Evolutionary conservation across 2,797 vertebrate species (phyloP), one percentile per base, ranked within the genome.

Genomic region (Pelobates cultripes): DNA sequence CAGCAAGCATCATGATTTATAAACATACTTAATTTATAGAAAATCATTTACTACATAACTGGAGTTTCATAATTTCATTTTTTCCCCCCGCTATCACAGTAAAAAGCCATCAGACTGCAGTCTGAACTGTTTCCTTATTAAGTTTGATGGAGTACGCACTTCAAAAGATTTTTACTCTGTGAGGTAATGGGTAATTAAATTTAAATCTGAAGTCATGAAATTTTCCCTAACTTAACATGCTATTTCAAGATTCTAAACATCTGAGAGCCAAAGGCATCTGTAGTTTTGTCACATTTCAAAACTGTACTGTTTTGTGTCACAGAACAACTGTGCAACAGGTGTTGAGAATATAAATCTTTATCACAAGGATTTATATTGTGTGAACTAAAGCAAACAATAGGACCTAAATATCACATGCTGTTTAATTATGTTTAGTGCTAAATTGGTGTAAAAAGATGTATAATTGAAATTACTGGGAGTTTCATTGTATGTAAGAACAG

Each of bases 181-280:
- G 80, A 77, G 73, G 80, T 82, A 82, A 82, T 82, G 80, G 73
- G 73, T 76, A 72, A 82, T 71, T 82, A 70, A 45, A 76, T 53
- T 66, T 71, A 66, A 68, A 82, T 82, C 57, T 72, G 68, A 72
- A 81, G 60, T 66, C 61, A 51, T 57, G 80, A 75, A 75, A 70
- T 51, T 28, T 12, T 68, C 28, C 63, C 17, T 51, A 45, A 74
- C 55, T 74, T 44, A 74, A n/a, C 66, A 70, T 53, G 40, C 73
- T 70, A 42, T 74, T 70, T 69, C 51, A 60, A 57, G 75, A 57
- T 77, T 69, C n/a, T 3, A 15, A 78, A 68, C 61, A 70, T 78
- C 61, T 83, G 17, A 74, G 71, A 53, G 66, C 28, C 71, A n/a
- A 74, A 66, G 72, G 77, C 70, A 14, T 43, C 28, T 28, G 4